phyloP scores from a whole-genome alignment of 2,113 vertebrate genomes.

The Cyanoderma ruficeps region DNA sequence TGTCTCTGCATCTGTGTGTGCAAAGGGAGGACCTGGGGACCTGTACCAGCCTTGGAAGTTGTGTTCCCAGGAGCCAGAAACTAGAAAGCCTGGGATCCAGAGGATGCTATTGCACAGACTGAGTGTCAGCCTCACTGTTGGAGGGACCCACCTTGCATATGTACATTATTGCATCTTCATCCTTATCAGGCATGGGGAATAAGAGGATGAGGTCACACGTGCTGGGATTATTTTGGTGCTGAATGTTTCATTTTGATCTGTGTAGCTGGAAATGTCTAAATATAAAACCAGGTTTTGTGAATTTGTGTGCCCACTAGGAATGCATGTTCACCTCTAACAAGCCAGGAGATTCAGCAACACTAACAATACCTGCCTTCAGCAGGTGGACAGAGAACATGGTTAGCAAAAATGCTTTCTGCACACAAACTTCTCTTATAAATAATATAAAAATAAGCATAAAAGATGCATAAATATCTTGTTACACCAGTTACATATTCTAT shows the following conservation, averaged over 20 bases:
- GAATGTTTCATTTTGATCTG: not conserved
- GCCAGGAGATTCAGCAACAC: not conserved
- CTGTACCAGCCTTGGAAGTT: not conserved
- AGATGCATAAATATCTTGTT: not conserved
- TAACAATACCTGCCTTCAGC: not conserved
- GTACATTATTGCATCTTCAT: not conserved
- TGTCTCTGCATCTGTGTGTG: not conserved
- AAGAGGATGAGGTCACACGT: not conserved
- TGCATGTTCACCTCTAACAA: not conserved
- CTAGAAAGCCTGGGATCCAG: not conserved
- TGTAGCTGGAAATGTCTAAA: not conserved
- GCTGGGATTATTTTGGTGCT: not conserved
- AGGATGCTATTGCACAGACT: not conserved
- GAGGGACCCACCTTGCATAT: not conserved
- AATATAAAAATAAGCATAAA: not conserved
- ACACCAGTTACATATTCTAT: not conserved
- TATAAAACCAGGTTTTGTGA: not conserved
- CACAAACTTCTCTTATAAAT: not conserved
- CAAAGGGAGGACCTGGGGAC: not conserved
- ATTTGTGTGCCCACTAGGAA: not conserved
- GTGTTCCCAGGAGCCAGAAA: not conserved
- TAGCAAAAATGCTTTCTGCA: not conserved
- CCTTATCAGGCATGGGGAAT: not conserved
- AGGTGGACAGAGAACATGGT: not conserved
- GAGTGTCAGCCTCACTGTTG: rapidly evolving